Base-by-base conservation (phyloP, 2,113 vertebrate genomes). In the Oncorhynchus nerka region DNA sequence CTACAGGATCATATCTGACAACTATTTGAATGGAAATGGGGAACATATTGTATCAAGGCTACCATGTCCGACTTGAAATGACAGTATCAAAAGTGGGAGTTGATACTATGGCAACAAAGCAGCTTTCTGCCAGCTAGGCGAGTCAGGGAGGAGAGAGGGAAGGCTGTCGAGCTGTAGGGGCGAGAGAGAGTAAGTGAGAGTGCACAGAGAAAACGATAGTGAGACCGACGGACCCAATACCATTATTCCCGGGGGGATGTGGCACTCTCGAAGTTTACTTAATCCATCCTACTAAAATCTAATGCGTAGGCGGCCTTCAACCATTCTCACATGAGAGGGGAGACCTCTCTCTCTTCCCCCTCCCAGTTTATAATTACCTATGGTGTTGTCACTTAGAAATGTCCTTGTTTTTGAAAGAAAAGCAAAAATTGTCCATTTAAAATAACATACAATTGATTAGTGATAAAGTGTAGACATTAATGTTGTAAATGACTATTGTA, bases 1-100 rank as follows among this genome's bases (percentile, higher is more conserved):
- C 93, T 93, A 94, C 94, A 94, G 93, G 93, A 94, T 94, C 94
- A 93, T 94, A 92, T 92, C 93, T 89, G 93, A 89, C 86, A 93
- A 94, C 91, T 94, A 88, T 95, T 95, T 94, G 95, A 93, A 94
- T 96, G 93, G 94, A 95, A 95, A 95, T 94, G 76, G 91, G 92
- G 86, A 88, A 92, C 93, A 94, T 94, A 92, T 94, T 95, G 91
- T 94, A 93, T 94, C 92, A 95, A 94, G 93, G 91, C 93, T 94
- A 93, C 92, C 90, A 93, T 94, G 94, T 94, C 91, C 90, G 95
- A 90, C 93, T 95, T 94, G 93, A 95, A 94, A 95, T 95, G 93
- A 92, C 91, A 88, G 89, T 93, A 94, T 95, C 92, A 93, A 95
- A 94, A 94, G 93, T 94, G 92, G 91, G 93, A 95, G 93, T 92